Evolutionary conservation across 2,888 invertebrate species (phyloP).

Genomic region (Luperina nickerlii): DNA sequence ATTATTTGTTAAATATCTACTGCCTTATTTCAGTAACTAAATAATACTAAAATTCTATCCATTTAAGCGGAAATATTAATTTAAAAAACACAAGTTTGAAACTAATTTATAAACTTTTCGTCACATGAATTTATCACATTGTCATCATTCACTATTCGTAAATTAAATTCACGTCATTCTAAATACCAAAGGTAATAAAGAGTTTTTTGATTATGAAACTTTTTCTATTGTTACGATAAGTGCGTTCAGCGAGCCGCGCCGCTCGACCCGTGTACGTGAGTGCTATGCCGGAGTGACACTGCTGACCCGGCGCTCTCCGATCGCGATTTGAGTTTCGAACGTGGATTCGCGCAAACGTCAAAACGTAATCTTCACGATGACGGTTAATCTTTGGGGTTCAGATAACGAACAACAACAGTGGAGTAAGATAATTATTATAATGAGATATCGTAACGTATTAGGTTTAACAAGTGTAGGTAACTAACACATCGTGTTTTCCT

Average conservation of each 20-base stretch:
- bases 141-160: slow-evolving; percentile 27
- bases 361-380: slow-evolving; percentile 56
- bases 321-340: slow-evolving; percentile 71
- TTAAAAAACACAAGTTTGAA: slow-evolving; percentile 46
- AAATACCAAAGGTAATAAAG: slow-evolving; percentile 26
- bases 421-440: slow-evolving; percentile 23
- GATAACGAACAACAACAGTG: slow-evolving; percentile 33
- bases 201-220: slow-evolving; percentile 39
- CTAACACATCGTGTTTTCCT: neutral
- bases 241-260: slow-evolving; percentile 41
- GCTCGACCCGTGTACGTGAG: slow-evolving; percentile 65
- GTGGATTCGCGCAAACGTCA: slow-evolving; percentile 71
- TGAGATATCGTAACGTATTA: slow-evolving; percentile 27
- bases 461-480: neutral
- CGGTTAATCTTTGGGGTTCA: slow-evolving; percentile 27
- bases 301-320: slow-evolving; percentile 70
- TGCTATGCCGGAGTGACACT: slow-evolving; percentile 72
- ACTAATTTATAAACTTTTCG: slow-evolving; percentile 49
- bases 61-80: slow-evolving; percentile 9
- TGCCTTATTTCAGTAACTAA: neutral
- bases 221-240: slow-evolving; percentile 56
- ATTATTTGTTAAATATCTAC: neutral
- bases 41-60: neutral
- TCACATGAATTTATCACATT: slow-evolving; percentile 46
- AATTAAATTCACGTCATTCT: slow-evolving; percentile 34